Conservation (phyloP, 2,113 vertebrate species). For the Neofelis nebulosa region DNA sequence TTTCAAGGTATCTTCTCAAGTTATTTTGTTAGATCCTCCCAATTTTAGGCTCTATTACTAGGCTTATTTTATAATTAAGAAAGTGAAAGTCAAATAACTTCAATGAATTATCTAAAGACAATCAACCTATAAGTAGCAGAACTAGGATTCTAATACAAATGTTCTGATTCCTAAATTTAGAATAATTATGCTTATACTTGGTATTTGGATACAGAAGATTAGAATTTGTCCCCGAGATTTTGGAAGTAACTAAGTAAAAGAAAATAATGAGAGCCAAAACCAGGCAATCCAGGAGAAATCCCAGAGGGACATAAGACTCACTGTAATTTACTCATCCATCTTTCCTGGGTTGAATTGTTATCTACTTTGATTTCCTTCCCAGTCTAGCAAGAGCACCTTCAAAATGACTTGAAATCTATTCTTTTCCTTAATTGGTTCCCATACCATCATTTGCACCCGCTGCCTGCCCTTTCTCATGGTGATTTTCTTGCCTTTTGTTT, state of each 20-base stretch:
- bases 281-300: not conserved
- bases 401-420: not conserved
- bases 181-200: slow-evolving; percentile 1
- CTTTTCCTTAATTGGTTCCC: not conserved
- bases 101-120: slow-evolving; percentile 25
- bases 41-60: not conserved
- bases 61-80: not conserved
- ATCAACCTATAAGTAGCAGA: not conserved
- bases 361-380: not conserved
- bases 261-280: not conserved
- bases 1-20: slow-evolving; percentile 16
- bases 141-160: slow-evolving; percentile 15
- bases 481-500: not conserved
- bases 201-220: not conserved
- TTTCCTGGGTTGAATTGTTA: not conserved
- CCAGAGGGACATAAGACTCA: not conserved
- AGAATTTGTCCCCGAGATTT: not conserved
- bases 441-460: not conserved
- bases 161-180: not conserved
- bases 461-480: not conserved
- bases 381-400: not conserved
- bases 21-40: slow-evolving; percentile 11
- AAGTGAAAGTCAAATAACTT: slow-evolving; percentile 44
- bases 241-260: not conserved
- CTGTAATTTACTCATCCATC: not conserved